phyloP scores from a whole-genome alignment of 2,888 invertebrate species.

The Steinernema hermaphroditum region DNA sequence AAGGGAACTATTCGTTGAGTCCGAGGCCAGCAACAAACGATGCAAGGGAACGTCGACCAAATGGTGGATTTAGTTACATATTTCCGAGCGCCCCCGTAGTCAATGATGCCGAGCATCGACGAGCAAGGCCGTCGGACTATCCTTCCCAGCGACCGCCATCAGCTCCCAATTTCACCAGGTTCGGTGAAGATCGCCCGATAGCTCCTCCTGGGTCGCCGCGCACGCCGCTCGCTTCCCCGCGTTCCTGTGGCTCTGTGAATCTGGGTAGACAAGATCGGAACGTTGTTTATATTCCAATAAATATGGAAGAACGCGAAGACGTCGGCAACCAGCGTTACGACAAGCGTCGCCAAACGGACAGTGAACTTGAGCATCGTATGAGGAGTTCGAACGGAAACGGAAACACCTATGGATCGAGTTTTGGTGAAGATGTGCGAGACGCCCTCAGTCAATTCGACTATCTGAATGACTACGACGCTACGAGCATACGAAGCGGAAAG shows the following conservation, averaged over 20 bases:
- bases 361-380: background rate
- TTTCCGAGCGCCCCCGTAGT: conserved; percentile 59
- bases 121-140: conserved; percentile 35
- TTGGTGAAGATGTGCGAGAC: conserved; percentile 58
- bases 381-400: background rate
- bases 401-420: conserved; percentile 32
- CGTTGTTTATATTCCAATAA: conserved; percentile 60
- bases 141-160: conserved; percentile 22
- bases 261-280: conserved; percentile 42
- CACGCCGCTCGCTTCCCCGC: conserved; percentile 9
- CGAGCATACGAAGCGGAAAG: conserved; percentile 42
- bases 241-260: background rate
- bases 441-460: conserved; percentile 61
- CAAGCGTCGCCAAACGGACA: conserved; percentile 32
- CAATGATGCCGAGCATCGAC: conserved; percentile 46
- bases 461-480: conserved; percentile 60
- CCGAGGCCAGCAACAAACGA: background rate
- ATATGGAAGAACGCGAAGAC: conserved; percentile 41
- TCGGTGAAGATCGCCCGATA: background rate
- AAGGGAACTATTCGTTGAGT: conserved; percentile 4
- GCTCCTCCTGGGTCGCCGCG: background rate
- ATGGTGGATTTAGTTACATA: conserved; percentile 59
- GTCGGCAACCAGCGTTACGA: conserved; percentile 5
- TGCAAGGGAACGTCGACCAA: conserved; percentile 49
- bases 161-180: conserved; percentile 2